Evolutionary conservation across 1,140 invertebrate species (phyloP).

Genomic region (Planococcus citri): DNA sequence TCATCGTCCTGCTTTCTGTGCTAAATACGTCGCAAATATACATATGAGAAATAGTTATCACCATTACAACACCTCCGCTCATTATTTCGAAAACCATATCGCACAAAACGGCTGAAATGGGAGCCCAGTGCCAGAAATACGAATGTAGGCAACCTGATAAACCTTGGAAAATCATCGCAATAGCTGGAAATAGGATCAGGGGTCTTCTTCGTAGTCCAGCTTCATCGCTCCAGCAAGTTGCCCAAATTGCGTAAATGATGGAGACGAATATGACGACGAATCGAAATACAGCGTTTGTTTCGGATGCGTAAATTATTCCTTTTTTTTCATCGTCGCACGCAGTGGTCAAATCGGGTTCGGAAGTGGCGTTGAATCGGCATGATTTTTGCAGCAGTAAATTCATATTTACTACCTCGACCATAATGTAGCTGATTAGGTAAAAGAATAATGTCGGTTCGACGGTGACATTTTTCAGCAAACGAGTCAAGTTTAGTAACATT

Average conservation of each 20-base stretch:
- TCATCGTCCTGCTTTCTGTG: background rate
- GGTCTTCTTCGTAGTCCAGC: slow-evolving; percentile 33
- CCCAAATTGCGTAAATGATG: slow-evolving; percentile 29
- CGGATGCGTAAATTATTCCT: background rate
- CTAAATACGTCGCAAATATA: background rate
- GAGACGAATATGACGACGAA: background rate
- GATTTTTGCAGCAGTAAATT: background rate
- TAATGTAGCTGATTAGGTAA: background rate
- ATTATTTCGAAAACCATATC: background rate
- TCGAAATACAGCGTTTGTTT: background rate
- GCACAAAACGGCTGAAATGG: background rate
- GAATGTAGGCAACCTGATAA: background rate
- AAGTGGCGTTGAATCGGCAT: background rate
- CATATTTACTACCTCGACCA: background rate
- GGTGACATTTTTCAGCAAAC: background rate
- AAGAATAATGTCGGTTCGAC: background rate
- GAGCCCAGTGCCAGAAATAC: background rate
- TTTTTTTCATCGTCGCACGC: background rate
- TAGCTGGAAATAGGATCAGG: slow-evolving; percentile 34
- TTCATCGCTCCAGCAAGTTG: slow-evolving; percentile 29
- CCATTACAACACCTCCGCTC: background rate
- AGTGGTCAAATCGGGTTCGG: background rate
- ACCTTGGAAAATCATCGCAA: slow-evolving; percentile 23
- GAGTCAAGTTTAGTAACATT: no score
- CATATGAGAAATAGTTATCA: background rate